These are phyloP conservation scores for Chaetogeoica ovagalla DNA, from an alignment of 2,888 invertebrate genomes.

Conservation along the genomic window DNA sequence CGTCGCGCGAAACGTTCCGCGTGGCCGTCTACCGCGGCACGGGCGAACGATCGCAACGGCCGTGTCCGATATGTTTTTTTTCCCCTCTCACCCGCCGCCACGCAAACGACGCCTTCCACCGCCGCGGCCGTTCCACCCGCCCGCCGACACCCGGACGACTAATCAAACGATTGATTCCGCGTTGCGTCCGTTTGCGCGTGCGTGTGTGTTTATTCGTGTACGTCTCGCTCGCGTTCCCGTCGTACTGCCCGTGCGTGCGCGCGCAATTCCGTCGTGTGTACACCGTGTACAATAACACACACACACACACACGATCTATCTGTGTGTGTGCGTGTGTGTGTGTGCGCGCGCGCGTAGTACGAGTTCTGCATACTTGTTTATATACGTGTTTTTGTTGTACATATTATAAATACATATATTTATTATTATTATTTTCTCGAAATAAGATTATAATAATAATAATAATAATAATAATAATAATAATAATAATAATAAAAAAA, in stretches of 20 bases:
- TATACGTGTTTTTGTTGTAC: not conserved
- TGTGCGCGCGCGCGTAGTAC: not conserved
- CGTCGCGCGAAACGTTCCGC: constrained; percentile 23
- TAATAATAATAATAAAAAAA: not conserved
- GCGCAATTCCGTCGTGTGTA: not conserved
- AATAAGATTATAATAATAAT: constrained; percentile 1
- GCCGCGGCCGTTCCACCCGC: too few species aligned
- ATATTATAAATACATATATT: constrained; percentile 11
- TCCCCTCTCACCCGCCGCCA: not conserved
- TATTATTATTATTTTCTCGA: not conserved
- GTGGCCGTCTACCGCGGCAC: not conserved
- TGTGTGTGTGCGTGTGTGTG: too few species aligned
- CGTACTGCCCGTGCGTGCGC: not conserved
- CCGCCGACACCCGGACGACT: not conserved
- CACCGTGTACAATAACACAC: not conserved
- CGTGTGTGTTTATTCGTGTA: not conserved
- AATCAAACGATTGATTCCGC: constrained; percentile 48
- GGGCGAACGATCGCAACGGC: constrained; percentile 13
- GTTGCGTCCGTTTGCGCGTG: not conserved
- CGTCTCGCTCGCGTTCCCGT: not conserved
- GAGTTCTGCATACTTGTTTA: not conserved
- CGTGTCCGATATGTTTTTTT: not conserved
- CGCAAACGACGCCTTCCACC: not conserved
- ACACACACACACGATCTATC: not conserved
- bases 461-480: not conserved